Evolutionary conservation across 2,797 vertebrate species (phyloP).

Genomic region (Microcaecilia unicolor): DNA sequence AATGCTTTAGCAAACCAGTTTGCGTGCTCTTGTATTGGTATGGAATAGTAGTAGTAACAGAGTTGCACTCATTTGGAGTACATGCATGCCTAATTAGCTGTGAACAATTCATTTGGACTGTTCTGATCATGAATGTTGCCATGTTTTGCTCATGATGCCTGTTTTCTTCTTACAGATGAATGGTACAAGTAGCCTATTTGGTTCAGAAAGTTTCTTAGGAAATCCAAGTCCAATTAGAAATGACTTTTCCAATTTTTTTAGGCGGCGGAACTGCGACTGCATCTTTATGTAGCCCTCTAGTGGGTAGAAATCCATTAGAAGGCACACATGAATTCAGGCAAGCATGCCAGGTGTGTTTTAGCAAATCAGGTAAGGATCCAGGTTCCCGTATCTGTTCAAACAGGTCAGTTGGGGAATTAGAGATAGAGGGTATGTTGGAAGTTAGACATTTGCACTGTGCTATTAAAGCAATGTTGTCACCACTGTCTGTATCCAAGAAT

Average conservation of each 20-base stretch:
- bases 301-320: slow-evolving; percentile 77
- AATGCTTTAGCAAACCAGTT: too few relatives aligned
- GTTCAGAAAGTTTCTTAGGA: slow-evolving; percentile 61
- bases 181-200: slow-evolving; percentile 60
- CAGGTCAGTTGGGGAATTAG: too few relatives aligned
- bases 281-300: slow-evolving; percentile 20
- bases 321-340: slow-evolving; percentile 88
- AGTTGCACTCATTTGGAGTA: not conserved
- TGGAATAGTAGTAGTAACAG: not conserved
- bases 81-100: too few relatives aligned
- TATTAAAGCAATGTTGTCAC: too few relatives aligned
- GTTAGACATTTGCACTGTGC: too few relatives aligned
- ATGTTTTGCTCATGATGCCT: too few relatives aligned
- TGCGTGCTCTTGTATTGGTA: too few relatives aligned
- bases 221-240: slow-evolving; percentile 64
- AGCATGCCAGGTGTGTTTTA: slow-evolving; percentile 80
- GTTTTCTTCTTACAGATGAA: slow-evolving; percentile 58
- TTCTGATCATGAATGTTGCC: too few relatives aligned
- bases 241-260: slow-evolving; percentile 54
- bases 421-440: too few relatives aligned
- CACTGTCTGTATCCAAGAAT: too few relatives aligned
- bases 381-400: too few relatives aligned
- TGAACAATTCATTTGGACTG: too few relatives aligned
- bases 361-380: slow-evolving; percentile 78
- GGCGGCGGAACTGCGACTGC: slow-evolving; percentile 42